Base-by-base conservation (phyloP, 64 coral and sea anemone genomes). In the Hydrozoanthus tunicans region DNA sequence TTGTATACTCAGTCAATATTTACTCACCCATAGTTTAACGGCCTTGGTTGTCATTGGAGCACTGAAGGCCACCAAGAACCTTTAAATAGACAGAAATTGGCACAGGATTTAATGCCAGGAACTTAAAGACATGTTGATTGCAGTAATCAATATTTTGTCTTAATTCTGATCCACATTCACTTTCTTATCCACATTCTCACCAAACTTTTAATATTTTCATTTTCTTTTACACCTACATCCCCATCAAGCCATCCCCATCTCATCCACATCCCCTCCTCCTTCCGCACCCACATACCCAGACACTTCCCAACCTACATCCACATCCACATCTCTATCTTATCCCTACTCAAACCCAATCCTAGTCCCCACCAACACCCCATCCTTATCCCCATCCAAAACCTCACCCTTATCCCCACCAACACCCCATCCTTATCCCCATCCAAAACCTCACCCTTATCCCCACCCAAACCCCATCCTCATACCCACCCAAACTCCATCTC, bases 11-110 rank as follows among this genome's bases (percentile, higher is more conserved):
- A 27, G 0, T 70, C 0, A 3, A 0, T 7, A 73, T 8, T 9
- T 8, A 77, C 96, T 70, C 77, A 98, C 96, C 96, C 96, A 98
- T 6, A 98, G 26, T 12, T 26, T 17, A 62, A 89, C 11, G 25
- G 93, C 96, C 70, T 93, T 81, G 12, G 70, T 86, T 32, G 54
- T 89, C 96, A 98, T 95, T 69, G 93, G 78, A 32, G 58, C 66
- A 82, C 93, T 95, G 43, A 98, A 98, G 51, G 91, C 93, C 27
- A 98, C 77, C 78, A 98, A 63, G 77, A 84, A 95, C 77, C 96
- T 97, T 88, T 58, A 86, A 9, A 12, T 61, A 12, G 58, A 8
- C 7, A 7, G 25, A 73, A 72, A 74, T 13, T 25, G 61, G 15
- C 17, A 25, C 56, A 6, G 6, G 27, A 26, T 6, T 59, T 79